phyloP scores from a whole-genome alignment of 2,113 vertebrate genomes.

The Orycteropus afer region DNA sequence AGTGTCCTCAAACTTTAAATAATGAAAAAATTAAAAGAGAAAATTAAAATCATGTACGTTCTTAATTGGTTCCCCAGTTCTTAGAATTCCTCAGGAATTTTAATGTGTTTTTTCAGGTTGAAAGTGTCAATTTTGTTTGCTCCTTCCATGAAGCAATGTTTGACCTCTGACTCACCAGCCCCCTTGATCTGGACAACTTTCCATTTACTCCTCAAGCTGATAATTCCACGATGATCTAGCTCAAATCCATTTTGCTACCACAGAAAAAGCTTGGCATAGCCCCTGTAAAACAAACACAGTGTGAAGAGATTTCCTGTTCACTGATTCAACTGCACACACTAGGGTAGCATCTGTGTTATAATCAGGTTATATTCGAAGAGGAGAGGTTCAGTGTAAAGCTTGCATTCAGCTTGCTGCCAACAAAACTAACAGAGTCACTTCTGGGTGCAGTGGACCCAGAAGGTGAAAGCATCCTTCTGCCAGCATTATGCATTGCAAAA shows the following conservation, averaged over 20 bases:
- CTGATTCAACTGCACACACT: background rate
- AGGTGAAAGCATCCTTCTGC: background rate
- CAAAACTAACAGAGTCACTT: fast-evolving
- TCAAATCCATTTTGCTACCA: background rate
- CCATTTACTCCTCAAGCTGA: background rate
- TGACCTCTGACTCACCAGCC: background rate
- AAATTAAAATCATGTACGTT: background rate
- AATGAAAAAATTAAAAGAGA: background rate
- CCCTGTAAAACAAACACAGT: background rate
- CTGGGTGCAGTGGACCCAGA: background rate
- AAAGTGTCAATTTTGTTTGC: background rate
- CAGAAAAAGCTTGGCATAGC: fast-evolving
- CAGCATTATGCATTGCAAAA: background rate
- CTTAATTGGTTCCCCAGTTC: background rate
- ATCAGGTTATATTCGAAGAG: background rate
- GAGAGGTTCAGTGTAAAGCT: background rate
- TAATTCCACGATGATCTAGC: background rate
- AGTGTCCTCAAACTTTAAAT: background rate
- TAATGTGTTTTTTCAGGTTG: background rate
- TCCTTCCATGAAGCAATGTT: background rate
- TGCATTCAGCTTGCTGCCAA: background rate
- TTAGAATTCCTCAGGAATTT: background rate
- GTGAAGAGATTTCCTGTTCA: background rate
- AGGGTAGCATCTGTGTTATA: background rate
- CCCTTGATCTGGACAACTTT: background rate